A percentile compares a stretch with the other conserved stretches of the same genome.
Evolutionary conservation across 2,888 invertebrate species (phyloP).

Genomic region (Tenthredo livida): DNA sequence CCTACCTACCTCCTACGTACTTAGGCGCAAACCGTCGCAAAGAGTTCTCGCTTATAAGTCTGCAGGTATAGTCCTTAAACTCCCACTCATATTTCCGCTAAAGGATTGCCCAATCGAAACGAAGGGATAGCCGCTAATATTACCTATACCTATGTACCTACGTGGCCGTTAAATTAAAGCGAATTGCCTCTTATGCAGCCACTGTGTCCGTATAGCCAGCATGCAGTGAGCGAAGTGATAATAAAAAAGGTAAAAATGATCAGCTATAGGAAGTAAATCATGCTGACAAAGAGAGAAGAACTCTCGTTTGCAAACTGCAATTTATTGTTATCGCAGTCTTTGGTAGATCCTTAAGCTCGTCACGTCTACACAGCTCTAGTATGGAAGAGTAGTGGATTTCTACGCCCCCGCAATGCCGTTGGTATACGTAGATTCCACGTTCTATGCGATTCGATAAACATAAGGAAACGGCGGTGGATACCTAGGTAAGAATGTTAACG

Average conservation of each 20-base stretch:
- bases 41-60: constrained; percentile 15
- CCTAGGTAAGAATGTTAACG: constrained; percentile 31
- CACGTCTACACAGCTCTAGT: background rate
- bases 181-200: constrained; percentile 21
- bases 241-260: constrained; percentile 14
- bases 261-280: constrained; percentile 10
- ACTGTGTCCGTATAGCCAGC: background rate
- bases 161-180: constrained; percentile 9
- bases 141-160: background rate
- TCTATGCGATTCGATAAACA: background rate
- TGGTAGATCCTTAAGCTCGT: background rate
- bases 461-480: background rate
- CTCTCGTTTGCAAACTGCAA: too few species aligned
- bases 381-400: background rate
- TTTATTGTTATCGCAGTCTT: constrained; percentile 7
- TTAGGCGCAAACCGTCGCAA: background rate
- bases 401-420: background rate
- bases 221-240: background rate
- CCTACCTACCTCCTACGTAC: constrained; percentile 35
- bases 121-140: constrained; percentile 5
- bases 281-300: constrained; percentile 8
- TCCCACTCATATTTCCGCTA: constrained; percentile 30
- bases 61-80: constrained; percentile 31
- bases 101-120: constrained; percentile 34
- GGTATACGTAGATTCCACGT: background rate